A percentile compares a stretch with the other conserved stretches of the same genome.
Evolutionary conservation across 2,888 invertebrate species (phyloP).

Genomic region (Drosophila monieri): DNA sequence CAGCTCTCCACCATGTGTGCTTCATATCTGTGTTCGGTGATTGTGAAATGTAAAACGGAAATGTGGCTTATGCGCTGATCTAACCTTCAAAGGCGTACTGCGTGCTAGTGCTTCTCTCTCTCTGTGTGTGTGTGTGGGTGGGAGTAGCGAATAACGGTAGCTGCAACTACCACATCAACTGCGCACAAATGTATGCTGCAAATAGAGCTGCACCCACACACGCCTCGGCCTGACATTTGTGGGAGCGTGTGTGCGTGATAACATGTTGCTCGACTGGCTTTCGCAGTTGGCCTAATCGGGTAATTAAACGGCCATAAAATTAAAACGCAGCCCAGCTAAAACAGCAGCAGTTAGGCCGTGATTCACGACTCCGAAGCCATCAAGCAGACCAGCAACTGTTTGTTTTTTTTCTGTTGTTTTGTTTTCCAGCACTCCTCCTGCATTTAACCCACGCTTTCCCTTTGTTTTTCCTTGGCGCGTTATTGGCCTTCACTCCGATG

Average conservation of each 20-base stretch:
- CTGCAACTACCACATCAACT: slow-evolving; percentile 25
- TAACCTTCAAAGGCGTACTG: slow-evolving; percentile 6
- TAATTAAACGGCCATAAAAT: slow-evolving; percentile 37
- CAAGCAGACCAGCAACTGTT: slow-evolving; percentile 26
- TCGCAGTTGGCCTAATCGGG: slow-evolving; percentile 35
- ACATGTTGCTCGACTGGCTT: slow-evolving; percentile 40
- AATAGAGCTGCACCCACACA: slow-evolving; percentile 13
- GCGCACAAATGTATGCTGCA: slow-evolving; percentile 42
- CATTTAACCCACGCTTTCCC: slow-evolving; percentile 39
- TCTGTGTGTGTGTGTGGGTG: background rate
- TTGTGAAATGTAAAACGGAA: slow-evolving; percentile 43
- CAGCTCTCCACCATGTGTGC: slow-evolving; percentile 33
- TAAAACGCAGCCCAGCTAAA: slow-evolving; percentile 39
- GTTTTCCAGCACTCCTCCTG: slow-evolving; percentile 6
- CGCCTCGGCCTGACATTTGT: slow-evolving; percentile 24
- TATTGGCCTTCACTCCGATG: slow-evolving; percentile 44
- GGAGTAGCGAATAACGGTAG: slow-evolving; percentile 12
- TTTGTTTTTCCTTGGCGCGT: slow-evolving; percentile 34
- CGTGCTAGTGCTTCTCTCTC: background rate
- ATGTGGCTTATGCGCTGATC: slow-evolving; percentile 32
- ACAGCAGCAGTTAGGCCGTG: slow-evolving; percentile 32
- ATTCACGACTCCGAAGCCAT: slow-evolving; percentile 20
- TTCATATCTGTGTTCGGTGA: slow-evolving; percentile 27
- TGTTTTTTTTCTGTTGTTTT: slow-evolving; percentile 7
- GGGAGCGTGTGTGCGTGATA: slow-evolving; percentile 23